Base-by-base conservation (phyloP, 2,797 vertebrate genomes). In the Otolemur crassicaudatus region DNA sequence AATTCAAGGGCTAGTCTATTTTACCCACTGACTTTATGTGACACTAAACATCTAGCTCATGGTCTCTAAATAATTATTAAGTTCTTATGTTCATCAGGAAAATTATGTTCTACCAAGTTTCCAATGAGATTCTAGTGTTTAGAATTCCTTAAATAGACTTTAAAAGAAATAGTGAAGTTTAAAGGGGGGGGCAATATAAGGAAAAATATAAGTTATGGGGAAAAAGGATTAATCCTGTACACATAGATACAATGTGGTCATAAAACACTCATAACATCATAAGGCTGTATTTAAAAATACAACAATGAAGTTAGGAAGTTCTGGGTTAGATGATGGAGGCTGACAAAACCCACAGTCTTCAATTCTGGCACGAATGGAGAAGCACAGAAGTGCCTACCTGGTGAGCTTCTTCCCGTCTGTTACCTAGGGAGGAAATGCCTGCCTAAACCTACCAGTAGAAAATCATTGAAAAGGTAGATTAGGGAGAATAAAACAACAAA, bases 401-500 rank as follows among this genome's bases (percentile, higher is more conserved):
- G 0, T 25, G n/a, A 56, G 31, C 49, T 16, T 85, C 96, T 96
- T 27, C 25, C 27, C 89, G 17, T 34, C 60, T 96, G 83, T 92
- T 95, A 31, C 60, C 67, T 87, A 94, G 92, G 92, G 94, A 95
- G 40, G 96, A 98, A 98, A 97, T 77, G 31, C 40, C 72, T 65
- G 31, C 93, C 96, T 96, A 97, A 94, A 92, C 49, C 56, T 27
- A 96, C 87, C 34, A 90, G 87, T 93, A 91, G 85, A 91, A 86
- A 73, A 93, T 96, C 3, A 81, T 43, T 80, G 97, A 90, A 96
- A 97, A 95, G 92, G 9, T 31, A 97, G 97, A 98, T 98, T 97
- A 98, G 95, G 98, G 95, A 98, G 98, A 98, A 98, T 98, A 98
- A 98, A 98, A 98, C 97, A 98, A 98, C 96, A 98, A 97, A 98